Percentiles rank a stretch among this genome's conserved stretches.
Evolutionary conservation across 2,113 vertebrate species (phyloP).

Genomic region (Pampusana beccarii): DNA sequence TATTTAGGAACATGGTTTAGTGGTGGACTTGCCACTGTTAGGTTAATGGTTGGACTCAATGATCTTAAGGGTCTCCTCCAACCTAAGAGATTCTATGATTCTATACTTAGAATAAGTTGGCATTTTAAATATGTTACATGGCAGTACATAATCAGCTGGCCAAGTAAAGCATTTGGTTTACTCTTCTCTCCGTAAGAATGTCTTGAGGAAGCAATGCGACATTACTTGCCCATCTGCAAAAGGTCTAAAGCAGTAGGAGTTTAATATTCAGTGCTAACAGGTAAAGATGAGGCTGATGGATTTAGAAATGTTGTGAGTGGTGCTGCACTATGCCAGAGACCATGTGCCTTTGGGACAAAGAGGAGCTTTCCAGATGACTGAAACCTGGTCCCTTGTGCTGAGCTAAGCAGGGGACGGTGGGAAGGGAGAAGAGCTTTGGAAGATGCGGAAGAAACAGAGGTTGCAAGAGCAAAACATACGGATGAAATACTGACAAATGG

Average conservation of each 20-base stretch:
- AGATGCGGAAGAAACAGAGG: background rate
- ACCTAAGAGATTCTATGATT: background rate
- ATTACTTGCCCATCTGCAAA: background rate
- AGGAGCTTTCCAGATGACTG: background rate
- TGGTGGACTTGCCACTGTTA: background rate
- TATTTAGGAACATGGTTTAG: background rate
- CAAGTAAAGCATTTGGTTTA: background rate
- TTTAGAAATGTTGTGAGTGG: background rate
- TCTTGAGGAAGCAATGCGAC: background rate
- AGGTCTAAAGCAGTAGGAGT: background rate
- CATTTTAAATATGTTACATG: background rate
- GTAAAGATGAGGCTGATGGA: background rate
- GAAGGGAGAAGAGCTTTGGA: background rate
- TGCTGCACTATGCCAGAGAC: background rate
- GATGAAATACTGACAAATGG: background rate
- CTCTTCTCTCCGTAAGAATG: background rate
- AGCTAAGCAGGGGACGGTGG: background rate
- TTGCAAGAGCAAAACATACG: background rate
- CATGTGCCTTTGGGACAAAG: background rate
- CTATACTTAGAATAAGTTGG: background rate
- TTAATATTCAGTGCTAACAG: background rate
- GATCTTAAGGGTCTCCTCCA: background rate
- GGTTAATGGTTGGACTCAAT: rapidly evolving
- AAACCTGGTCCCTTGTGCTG: background rate
- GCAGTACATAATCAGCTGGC: background rate